Conservation (phyloP, 2,797 vertebrate genomes). For the Hemibagrus guttatus region DNA sequence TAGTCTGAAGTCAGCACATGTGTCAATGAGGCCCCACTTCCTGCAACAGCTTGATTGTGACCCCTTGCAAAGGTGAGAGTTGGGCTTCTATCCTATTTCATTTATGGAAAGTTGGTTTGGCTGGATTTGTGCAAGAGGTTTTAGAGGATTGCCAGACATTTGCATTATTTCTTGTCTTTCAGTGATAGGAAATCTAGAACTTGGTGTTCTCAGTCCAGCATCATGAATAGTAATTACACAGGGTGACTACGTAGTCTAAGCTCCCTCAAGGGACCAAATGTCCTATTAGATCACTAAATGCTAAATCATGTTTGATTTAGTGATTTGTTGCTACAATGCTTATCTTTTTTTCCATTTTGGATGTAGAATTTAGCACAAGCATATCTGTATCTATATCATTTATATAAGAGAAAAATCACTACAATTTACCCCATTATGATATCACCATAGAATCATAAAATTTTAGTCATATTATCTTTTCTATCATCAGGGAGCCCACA, state of each 20-base stretch:
- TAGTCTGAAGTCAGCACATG: constrained; percentile 72
- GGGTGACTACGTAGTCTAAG: background rate
- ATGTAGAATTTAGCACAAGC: background rate
- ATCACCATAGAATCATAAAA: background rate
- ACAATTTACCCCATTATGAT: background rate
- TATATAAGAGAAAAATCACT: background rate
- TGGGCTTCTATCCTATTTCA: constrained; percentile 57
- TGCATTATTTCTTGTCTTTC: constrained; percentile 51
- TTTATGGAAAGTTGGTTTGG: constrained; percentile 65
- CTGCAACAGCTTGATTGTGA: constrained; percentile 66
- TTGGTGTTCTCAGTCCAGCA: constrained; percentile 53
- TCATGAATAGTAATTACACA: constrained; percentile 51
- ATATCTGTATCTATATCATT: background rate
- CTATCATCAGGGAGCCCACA: constrained; percentile 10
- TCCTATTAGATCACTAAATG: constrained; percentile 13
- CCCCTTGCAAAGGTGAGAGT: constrained; percentile 64
- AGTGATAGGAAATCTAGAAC: constrained; percentile 60
- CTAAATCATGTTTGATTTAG: constrained; percentile 20
- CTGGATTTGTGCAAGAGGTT: constrained; percentile 34
- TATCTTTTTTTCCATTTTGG: background rate
- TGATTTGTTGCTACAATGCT: constrained; percentile 15
- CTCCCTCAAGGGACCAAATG: background rate
- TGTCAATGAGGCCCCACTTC: constrained; percentile 79
- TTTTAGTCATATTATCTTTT: constrained; percentile 12
- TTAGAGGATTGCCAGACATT: constrained; percentile 59